Conservation (phyloP, 2,113 vertebrate species). For the Myanophis thanlyinensis region DNA sequence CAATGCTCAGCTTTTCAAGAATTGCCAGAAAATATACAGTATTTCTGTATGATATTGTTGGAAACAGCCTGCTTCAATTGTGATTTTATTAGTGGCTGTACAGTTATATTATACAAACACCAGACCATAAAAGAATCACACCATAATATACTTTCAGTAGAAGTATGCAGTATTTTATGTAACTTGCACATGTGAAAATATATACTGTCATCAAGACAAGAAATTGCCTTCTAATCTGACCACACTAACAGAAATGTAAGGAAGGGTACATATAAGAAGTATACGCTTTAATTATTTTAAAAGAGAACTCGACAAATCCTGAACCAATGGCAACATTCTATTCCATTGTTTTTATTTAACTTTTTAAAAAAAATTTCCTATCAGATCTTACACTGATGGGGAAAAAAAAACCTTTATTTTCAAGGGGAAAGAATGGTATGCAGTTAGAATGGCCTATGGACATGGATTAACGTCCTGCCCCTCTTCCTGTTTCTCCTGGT, state of each 20-base stretch:
- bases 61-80: slow-evolving; percentile 37
- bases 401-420: not conserved
- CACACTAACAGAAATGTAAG: not conserved
- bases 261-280: not conserved
- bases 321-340: not conserved
- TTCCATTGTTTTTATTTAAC: not conserved
- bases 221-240: slow-evolving; percentile 51
- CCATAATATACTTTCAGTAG: slow-evolving; percentile 22
- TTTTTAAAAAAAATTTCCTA: not conserved
- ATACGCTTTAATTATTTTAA: not conserved
- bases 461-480: not conserved
- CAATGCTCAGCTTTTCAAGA: not conserved
- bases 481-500: not conserved
- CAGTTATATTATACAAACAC: slow-evolving; percentile 29
- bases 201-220: slow-evolving; percentile 39
- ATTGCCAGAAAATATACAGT: not conserved
- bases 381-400: not conserved
- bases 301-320: not conserved
- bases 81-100: slow-evolving; percentile 31
- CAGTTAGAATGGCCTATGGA: not conserved
- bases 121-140: slow-evolving; percentile 36
- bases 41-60: slow-evolving; percentile 17
- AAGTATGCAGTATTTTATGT: slow-evolving; percentile 14
- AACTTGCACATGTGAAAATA: not conserved
- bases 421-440: not conserved